Percentiles rank a stretch among this genome's conserved stretches.
phyloP scores from a whole-genome alignment of 1,140 invertebrate species.

The Drosophila watanabei region DNA sequence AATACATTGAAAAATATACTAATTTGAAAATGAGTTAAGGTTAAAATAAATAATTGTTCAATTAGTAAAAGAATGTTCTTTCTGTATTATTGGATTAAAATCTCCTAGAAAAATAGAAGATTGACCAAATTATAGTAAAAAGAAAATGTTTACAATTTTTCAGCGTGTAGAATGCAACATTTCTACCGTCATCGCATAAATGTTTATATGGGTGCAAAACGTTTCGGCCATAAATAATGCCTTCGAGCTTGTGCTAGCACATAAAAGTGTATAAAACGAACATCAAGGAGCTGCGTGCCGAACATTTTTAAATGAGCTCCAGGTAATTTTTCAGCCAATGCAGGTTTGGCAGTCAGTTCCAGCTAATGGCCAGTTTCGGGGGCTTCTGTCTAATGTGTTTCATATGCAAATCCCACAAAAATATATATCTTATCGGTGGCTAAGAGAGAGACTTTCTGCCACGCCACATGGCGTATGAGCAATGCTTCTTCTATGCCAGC shows the following conservation, averaged over 20 bases:
- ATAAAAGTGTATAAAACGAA: slow-evolving; percentile 55
- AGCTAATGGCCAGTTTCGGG: slow-evolving; percentile 37
- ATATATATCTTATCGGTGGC: slow-evolving; percentile 47
- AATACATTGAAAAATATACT: not conserved
- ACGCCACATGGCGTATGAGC: slow-evolving; percentile 55
- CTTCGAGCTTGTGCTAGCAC: slow-evolving; percentile 56
- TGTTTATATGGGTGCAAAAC: slow-evolving; percentile 43
- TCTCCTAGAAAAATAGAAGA: too few relatives aligned
- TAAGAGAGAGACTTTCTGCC: not conserved
- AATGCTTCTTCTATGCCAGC: slow-evolving; percentile 41
- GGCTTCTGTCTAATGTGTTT: slow-evolving; percentile 62
- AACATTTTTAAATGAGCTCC: slow-evolving; percentile 66
- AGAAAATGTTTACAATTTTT: not conserved
- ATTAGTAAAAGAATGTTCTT: not conserved
- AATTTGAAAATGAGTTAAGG: not conserved
- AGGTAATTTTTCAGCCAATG: slow-evolving; percentile 57
- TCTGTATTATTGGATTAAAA: not conserved
- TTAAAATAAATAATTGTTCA: too few relatives aligned
- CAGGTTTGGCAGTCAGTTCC: slow-evolving; percentile 27
- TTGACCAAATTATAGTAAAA: not conserved
- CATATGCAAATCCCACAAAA: slow-evolving; percentile 62
- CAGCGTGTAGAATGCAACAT: slow-evolving; percentile 7
- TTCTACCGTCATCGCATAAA: slow-evolving; percentile 19
- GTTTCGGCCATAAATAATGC: slow-evolving; percentile 71
- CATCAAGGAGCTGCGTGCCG: slow-evolving; percentile 55